phyloP scores from a whole-genome alignment of 2,888 invertebrate species.

The Microctonus aethiopoides region DNA sequence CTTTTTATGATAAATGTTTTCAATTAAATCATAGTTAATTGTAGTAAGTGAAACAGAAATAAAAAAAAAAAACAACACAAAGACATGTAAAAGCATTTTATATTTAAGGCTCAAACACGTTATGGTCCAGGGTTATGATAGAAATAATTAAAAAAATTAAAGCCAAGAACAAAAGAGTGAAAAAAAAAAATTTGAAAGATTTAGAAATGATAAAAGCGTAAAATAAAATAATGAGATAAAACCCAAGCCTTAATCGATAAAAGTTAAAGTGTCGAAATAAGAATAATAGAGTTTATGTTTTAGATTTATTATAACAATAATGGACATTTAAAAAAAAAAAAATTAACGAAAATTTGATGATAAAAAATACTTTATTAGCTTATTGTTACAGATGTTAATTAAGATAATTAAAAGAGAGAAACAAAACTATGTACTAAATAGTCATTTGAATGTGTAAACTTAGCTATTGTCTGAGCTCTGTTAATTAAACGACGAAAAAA shows the following conservation, averaged over 20 bases:
- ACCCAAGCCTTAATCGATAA: constrained; percentile 46
- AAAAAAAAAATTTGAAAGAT: constrained; percentile 28
- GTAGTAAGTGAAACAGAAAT: constrained; percentile 34
- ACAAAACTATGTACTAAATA: constrained; percentile 39
- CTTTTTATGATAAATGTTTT: constrained; percentile 50
- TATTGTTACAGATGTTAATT: constrained; percentile 58
- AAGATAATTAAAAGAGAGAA: constrained; percentile 41
- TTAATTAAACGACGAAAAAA: constrained; percentile 20
- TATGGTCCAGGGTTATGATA: constrained; percentile 37
- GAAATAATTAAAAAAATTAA: constrained; percentile 25
- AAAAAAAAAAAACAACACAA: constrained; percentile 20
- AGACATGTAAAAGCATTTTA: background rate
- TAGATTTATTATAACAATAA: constrained; percentile 35
- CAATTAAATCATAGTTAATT: constrained; percentile 59
- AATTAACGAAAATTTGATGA: constrained; percentile 19
- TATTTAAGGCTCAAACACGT: constrained; percentile 18
- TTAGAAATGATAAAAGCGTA: constrained; percentile 18
- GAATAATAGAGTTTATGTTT: constrained; percentile 43
- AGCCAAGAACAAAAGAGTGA: constrained; percentile 26
- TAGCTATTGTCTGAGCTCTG: constrained; percentile 22
- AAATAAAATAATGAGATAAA: constrained; percentile 34
- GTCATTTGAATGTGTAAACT: constrained; percentile 35
- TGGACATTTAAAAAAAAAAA: constrained; percentile 15
- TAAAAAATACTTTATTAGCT: constrained; percentile 54
- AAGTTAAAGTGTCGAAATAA: constrained; percentile 41